Evolutionary conservation across 2,797 vertebrate species (phyloP).

Genomic region (Cirrhinus molitorella): DNA sequence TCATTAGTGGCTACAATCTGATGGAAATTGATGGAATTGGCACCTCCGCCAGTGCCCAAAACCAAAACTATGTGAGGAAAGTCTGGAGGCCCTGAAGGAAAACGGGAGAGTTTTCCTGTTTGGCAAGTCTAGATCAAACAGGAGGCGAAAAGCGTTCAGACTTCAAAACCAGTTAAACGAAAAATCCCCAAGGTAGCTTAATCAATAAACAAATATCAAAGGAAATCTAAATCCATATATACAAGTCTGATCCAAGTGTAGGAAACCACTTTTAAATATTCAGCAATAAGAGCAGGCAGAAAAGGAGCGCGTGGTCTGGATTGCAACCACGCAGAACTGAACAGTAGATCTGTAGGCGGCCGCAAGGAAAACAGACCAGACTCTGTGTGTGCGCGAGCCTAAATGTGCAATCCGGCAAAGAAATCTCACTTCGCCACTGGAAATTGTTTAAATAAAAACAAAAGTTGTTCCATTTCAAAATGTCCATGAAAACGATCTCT

Average conservation of each 20-base stretch:
- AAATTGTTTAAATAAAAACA: constrained; percentile 36
- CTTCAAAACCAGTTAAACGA: constrained; percentile 11
- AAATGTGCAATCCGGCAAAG: constrained; percentile 25
- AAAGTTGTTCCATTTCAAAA: constrained; percentile 31
- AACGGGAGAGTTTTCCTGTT: constrained; percentile 36
- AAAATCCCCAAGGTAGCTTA: neutral
- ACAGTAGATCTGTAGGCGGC: constrained; percentile 31
- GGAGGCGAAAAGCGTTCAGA: constrained; percentile 11
- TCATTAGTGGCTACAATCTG: constrained; percentile 54
- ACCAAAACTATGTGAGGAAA: constrained; percentile 27
- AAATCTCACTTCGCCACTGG: constrained; percentile 31
- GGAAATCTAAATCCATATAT: neutral
- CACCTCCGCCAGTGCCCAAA: constrained; percentile 36
- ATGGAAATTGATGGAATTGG: constrained; percentile 51
- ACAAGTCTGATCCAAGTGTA: neutral
- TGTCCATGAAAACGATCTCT: neutral
- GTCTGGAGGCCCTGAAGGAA: constrained; percentile 32
- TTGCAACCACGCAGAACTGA: constrained; percentile 26
- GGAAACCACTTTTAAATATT: constrained; percentile 14
- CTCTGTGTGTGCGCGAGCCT: neutral
- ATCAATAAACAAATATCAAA: neutral
- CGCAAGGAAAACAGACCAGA: constrained; percentile 45
- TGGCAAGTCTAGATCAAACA: constrained; percentile 14
- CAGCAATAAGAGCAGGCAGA: constrained; percentile 20
- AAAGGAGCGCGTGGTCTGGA: constrained; percentile 32